Evolutionary conservation across 2,797 vertebrate species (phyloP), one percentile per base, ranked within the genome.

Genomic region (Dryobates pubescens): DNA sequence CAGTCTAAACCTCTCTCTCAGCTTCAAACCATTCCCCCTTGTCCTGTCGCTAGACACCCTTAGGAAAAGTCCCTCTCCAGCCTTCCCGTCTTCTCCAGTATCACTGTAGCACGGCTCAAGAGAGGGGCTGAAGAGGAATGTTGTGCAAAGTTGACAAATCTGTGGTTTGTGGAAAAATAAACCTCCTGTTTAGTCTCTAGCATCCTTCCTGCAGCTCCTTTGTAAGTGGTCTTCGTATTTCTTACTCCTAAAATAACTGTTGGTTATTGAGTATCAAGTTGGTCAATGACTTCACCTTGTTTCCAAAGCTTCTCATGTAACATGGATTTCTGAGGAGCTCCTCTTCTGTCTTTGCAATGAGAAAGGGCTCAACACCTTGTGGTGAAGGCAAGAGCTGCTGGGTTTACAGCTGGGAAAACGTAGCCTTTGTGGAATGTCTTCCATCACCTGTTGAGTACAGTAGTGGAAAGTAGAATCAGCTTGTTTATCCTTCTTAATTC

Each of bases 161-260:
- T 71, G 43, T 74, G 62, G 24, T 59, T 93, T 83, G 49, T 2
- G 3, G 47, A 8, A 65, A 86, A 68, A 53, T n/a, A 17, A 43
- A 7, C 41, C 8, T 7, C 20, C 36, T 34, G 6, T 49, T 71
- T 70, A 70, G 59, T 54, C 49, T 89, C 71, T 30, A 91, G 58
- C 87, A 92, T 95, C 93, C 90, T 93, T 91, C 68, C 68, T 82
- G 10, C 45, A 53, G 45, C 75, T 64, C 79, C 61, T 63, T 26
- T 71, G 38, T 64, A 58, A 88, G 74, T 8, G 1, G 27, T 2
- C 14, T 86, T 95, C 68, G 4, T 82, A 22, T 93, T 92, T 93
- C 90, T 90, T 86, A 73, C 70, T 95, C 86, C 68, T 58, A 79
- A 92, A 96, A 95, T 93, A 95, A 92, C 56, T 72, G 57, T 56